phyloP scores from a whole-genome alignment of 2,888 invertebrate genomes.

The Isotomurus palustris region DNA sequence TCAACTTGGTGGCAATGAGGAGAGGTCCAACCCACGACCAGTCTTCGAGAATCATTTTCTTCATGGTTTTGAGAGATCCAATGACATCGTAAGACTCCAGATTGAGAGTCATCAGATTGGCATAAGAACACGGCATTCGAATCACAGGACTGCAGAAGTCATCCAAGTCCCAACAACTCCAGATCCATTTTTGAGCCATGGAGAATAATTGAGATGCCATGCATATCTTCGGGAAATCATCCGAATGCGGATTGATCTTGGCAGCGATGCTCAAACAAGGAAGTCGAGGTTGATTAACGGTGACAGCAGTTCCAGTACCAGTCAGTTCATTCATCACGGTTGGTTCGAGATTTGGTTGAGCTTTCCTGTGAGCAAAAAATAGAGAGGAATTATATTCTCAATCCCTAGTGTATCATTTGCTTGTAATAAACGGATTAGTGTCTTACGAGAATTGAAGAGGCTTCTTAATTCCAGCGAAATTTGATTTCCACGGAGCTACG shows the following conservation, averaged over 20 bases:
- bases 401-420: too few relatives aligned
- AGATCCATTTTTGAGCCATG: constrained; percentile 46
- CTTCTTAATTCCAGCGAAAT: constrained; percentile 30
- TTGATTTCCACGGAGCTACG: constrained; percentile 38
- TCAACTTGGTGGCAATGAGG: constrained; percentile 42
- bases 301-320: constrained; percentile 30
- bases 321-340: constrained; percentile 34
- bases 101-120: constrained; percentile 43
- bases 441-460: constrained; percentile 22
- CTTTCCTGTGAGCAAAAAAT: neutral
- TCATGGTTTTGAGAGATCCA: constrained; percentile 41
- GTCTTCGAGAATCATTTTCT: constrained; percentile 39
- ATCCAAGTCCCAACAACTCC: constrained; percentile 42
- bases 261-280: constrained; percentile 43
- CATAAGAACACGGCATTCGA: constrained; percentile 45
- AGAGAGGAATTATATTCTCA: constrained; percentile 1
- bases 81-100: constrained; percentile 42
- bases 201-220: constrained; percentile 43
- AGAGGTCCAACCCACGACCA: constrained; percentile 42
- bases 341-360: constrained; percentile 33
- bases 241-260: constrained; percentile 38
- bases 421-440: neutral
- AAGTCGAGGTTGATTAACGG: constrained; percentile 28
- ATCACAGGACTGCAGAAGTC: constrained; percentile 39
- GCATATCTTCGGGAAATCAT: constrained; percentile 43